phyloP scores from a whole-genome alignment of 2,888 invertebrate species.

The Drosophila conformis region DNA sequence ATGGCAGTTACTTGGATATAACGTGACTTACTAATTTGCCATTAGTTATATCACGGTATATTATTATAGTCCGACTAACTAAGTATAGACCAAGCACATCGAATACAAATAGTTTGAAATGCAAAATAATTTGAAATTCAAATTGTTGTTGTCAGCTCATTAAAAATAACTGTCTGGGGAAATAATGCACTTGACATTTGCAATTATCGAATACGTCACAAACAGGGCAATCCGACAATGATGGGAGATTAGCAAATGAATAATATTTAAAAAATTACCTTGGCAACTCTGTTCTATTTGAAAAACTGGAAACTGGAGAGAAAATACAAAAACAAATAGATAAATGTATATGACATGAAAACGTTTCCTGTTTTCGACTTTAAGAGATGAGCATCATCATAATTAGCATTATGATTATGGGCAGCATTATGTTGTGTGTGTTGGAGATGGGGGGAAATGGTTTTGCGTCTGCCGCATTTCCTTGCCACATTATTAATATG shows the following conservation, averaged over 20 bases:
- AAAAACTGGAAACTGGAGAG: not conserved
- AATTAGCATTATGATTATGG: slow-evolving; percentile 26
- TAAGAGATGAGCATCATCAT: slow-evolving; percentile 28
- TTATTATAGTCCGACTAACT: not conserved
- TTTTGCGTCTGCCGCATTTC: slow-evolving; percentile 47
- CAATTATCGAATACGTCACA: slow-evolving; percentile 33
- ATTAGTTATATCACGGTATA: not conserved
- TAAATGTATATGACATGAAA: slow-evolving; percentile 36
- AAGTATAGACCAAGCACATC: not conserved
- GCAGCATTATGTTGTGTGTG: slow-evolving; percentile 6
- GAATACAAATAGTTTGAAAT: not conserved
- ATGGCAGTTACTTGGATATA: not conserved
- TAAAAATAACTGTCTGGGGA: slow-evolving; percentile 42
- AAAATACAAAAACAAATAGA: slow-evolving; percentile 29
- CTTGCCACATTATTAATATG: slow-evolving; percentile 59
- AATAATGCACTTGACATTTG: slow-evolving; percentile 45
- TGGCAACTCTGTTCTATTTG: slow-evolving; percentile 17
- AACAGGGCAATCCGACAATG: slow-evolving; percentile 23
- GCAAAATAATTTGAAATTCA: slow-evolving; percentile 24
- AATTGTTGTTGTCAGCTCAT: slow-evolving; percentile 48
- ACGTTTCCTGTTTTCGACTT: slow-evolving; percentile 45
- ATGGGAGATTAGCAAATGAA: slow-evolving; percentile 29
- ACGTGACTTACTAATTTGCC: not conserved
- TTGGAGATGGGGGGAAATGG: not conserved
- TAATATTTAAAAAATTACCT: not conserved